Conservation (phyloP, 1,140 invertebrate species). For the Atopsyche davidsoni region DNA sequence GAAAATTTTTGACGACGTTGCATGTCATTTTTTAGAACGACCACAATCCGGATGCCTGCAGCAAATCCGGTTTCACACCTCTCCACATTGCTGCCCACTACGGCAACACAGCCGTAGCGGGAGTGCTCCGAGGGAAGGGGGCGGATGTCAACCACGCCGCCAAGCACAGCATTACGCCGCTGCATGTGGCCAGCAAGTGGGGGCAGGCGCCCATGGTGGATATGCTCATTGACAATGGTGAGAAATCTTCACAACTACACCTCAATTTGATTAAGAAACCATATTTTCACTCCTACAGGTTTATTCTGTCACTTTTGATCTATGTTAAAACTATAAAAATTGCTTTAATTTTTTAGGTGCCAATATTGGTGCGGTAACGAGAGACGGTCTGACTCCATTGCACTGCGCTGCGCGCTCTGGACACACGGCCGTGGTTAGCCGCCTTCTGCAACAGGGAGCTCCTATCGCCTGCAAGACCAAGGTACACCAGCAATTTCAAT, state of each 20-base stretch:
- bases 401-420: slow-evolving; percentile 93
- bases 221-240: slow-evolving; percentile 51
- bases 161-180: slow-evolving; percentile 88
- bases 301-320: no score
- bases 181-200: slow-evolving; percentile 96
- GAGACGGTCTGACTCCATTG: slow-evolving; percentile 89
- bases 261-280: background rate
- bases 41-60: slow-evolving; percentile 91
- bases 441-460: slow-evolving; percentile 84
- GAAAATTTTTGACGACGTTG: no score
- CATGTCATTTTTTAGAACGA: slow-evolving; percentile 61
- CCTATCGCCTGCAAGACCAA: slow-evolving; percentile 97
- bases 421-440: slow-evolving; percentile 91
- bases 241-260: slow-evolving; percentile 5
- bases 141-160: slow-evolving; percentile 96
- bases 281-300: no score
- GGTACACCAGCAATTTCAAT: slow-evolving; percentile 48
- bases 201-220: slow-evolving; percentile 90
- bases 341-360: slow-evolving; percentile 64
- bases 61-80: slow-evolving; percentile 97
- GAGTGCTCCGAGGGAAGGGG: slow-evolving; percentile 80
- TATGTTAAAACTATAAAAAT: background rate
- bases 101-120: slow-evolving; percentile 93
- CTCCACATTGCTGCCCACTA: slow-evolving; percentile 98
- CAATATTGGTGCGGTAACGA: slow-evolving; percentile 89